Conservation (phyloP, 2,888 invertebrate species). For the Thysanoteuthis rhombus region DNA sequence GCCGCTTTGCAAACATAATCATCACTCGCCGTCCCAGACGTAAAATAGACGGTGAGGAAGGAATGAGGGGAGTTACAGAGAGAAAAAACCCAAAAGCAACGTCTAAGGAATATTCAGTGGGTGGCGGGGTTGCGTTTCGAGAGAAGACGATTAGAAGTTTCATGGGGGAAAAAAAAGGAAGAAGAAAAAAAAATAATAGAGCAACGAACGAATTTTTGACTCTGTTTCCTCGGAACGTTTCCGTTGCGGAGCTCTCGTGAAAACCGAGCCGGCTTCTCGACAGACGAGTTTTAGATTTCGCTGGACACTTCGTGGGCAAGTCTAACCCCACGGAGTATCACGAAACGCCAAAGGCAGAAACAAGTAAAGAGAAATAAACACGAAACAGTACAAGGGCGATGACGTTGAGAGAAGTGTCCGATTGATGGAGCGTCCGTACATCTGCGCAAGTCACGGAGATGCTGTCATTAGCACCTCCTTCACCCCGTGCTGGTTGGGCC, state of each 20-base stretch:
- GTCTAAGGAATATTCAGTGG: not conserved
- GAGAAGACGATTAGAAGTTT: not conserved
- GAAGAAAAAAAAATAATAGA: too few relatives aligned
- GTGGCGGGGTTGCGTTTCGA: not conserved
- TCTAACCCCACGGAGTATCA: not conserved
- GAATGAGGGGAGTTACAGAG: not conserved
- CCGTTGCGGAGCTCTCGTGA: not conserved
- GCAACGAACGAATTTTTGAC: not conserved
- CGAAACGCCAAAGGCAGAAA: not conserved
- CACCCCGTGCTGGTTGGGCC: not conserved
- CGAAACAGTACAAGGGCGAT: not conserved
- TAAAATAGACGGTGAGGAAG: not conserved
- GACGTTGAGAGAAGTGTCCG: not conserved
- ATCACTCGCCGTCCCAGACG: not conserved
- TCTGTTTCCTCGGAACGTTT: not conserved
- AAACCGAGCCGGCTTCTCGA: not conserved
- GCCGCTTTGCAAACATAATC: not conserved
- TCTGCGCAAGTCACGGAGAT: not conserved
- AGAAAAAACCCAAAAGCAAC: not conserved
- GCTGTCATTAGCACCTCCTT: too few relatives aligned
- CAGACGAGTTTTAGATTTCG: not conserved
- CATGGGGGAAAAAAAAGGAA: not conserved
- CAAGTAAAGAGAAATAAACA: not conserved
- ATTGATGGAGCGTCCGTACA: not conserved
- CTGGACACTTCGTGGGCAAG: not conserved